Conservation (phyloP, 2,888 invertebrate species). For the Pedicia rivosa region DNA sequence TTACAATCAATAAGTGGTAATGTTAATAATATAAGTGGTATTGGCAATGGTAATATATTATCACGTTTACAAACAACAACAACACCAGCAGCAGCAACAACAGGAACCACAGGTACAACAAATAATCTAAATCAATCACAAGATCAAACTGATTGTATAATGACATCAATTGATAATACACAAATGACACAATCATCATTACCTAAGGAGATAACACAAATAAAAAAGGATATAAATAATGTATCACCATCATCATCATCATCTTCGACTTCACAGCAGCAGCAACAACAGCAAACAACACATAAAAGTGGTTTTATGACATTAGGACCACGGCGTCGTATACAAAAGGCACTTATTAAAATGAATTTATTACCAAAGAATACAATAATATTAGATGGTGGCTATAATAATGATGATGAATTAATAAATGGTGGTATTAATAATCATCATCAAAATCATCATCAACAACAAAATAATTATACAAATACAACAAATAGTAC, state of each 20-base stretch:
- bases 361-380: conserved; percentile 82
- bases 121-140: no score
- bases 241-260: background rate
- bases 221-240: conserved; percentile 9
- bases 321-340: conserved; percentile 64
- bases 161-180: no score
- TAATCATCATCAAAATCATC: no score
- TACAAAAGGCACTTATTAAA: conserved; percentile 74
- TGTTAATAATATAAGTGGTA: conserved; percentile 1
- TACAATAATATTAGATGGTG: conserved; percentile 35
- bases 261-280: conserved; percentile 27
- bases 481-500: conserved; percentile 2
- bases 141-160: conserved; percentile 26
- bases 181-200: conserved; percentile 34
- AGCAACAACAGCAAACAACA: conserved; percentile 35
- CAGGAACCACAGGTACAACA: background rate
- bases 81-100: conserved; percentile 7
- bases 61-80: conserved; percentile 44
- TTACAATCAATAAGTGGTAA: conserved; percentile 28
- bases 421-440: no score
- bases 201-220: conserved; percentile 29
- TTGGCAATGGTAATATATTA: conserved; percentile 2
- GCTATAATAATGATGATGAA: conserved; percentile 14
- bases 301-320: conserved; percentile 77
- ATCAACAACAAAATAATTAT: conserved; percentile 6